Base-by-base conservation (phyloP, 2,888 invertebrate genomes). In the Cryptus armator region DNA sequence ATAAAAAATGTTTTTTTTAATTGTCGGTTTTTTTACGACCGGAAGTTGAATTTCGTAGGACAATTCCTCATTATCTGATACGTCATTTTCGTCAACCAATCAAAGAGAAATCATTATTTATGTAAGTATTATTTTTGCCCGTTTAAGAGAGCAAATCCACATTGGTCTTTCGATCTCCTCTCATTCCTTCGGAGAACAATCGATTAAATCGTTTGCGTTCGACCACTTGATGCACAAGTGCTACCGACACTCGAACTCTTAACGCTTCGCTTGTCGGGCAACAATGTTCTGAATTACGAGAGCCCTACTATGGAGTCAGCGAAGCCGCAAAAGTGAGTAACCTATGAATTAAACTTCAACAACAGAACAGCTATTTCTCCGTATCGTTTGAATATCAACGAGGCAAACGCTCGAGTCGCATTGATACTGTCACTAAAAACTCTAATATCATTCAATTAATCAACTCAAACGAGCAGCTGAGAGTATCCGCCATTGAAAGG, bases 241-340 rank as follows among this genome's bases (percentile, higher is more conserved):
- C 24, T 24, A 0, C 37, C 37, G 12, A 62, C 14, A 67, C 76
- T 84, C 67, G 51, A 84, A 51, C 62, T n/a, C 76, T 84, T 81
- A 81, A 80, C 76, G 76, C 80, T 84, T 84, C 76, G 62, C 80
- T 84, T 67, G 80, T 68, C 67, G 76, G 67, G n/a, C 76, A 77
- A 81, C 80, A 72, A 84, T 76, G 62, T 76, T 32, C 71, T 10
- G 44, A 62, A n/a, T 44, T 64, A 29, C 29, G 14, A 68, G 32
- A 59, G 75, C 19, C 44, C 77, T 7, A 43, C 16, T 24, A 10
- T 19, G 19, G 64, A 82, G 32, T 77, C 76, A 46, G 43, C 29
- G 59, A 62, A 32, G 74, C 74, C 24, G 32, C 32, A 62, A 75
- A 75, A 75, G 48, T 75, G 32, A 75, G 32, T 64, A 46, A 10